Conservation (phyloP, 2,888 invertebrate species). For the Allacma fusca region DNA sequence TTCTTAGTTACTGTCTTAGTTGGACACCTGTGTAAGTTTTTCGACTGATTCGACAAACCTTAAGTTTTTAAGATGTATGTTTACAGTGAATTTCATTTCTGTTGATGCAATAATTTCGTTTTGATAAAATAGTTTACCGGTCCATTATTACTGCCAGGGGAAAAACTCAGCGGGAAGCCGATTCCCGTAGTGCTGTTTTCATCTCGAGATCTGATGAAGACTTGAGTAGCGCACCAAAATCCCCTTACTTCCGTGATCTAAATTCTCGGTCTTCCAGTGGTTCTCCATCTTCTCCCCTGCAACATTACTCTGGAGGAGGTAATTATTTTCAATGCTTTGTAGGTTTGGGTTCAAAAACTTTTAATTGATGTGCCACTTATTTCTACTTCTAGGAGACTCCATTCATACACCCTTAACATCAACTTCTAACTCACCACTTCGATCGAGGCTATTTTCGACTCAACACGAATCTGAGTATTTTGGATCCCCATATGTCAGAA, state of each 20-base stretch:
- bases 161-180: background rate
- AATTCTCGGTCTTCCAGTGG: conserved; percentile 32
- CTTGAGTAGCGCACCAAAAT: background rate
- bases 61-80: no score
- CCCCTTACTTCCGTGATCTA: conserved; percentile 23
- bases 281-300: conserved; percentile 1
- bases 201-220: conserved; percentile 6
- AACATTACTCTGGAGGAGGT: conserved; percentile 18
- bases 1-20: conserved; percentile 32
- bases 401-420: conserved; percentile 10
- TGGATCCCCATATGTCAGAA: background rate
- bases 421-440: conserved; percentile 29
- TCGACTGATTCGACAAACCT: no score
- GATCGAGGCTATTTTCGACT: conserved; percentile 25
- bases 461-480: conserved; percentile 7
- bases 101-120: background rate
- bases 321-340: background rate
- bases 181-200: conserved; percentile 25
- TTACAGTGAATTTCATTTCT: no score
- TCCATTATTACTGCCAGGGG: background rate
- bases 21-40: conserved; percentile 31
- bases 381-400: conserved; percentile 20
- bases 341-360: conserved; percentile 3
- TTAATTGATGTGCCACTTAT: background rate
- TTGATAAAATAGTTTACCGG: conserved; percentile 37